Evolutionary conservation across 2,888 invertebrate species (phyloP), one percentile per base, ranked within the genome.

Genomic region (Malacosoma neustria): DNA sequence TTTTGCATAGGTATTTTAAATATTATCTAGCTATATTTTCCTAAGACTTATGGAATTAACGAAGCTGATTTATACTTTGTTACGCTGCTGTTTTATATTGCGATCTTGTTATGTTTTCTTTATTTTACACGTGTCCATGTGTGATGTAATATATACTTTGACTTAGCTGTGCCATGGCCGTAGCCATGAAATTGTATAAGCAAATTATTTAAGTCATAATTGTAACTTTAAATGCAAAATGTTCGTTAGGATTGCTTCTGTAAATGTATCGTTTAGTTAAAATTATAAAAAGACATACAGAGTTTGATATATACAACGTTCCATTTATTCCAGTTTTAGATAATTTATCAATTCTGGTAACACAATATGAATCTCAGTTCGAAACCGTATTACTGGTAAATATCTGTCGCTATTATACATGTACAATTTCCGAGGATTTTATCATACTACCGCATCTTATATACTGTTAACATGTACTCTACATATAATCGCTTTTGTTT

Each of bases 121-220:
- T 45, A 39, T 40, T 41, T 46, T 22, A 22, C 22, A 22, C 4
- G 33, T 49, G 42, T 46, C 45, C 45, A 46, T 45, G 14, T 48
- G 13, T 29, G 4, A 22, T n/a, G n/a, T 30, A 39, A 30, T 36
- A 14, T 43, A 34, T 29, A 34, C 30, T 35, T 33, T 32, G 38
- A 40, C 49, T 53, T 49, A 54, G 54, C 60, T 65, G 57, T n/a
- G n/a, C n/a, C n/a, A n/a, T n/a, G n/a, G n/a, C n/a, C n/a, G n/a
- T n/a, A n/a, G n/a, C 53, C 54, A 58, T 57, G 49, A 56, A 42
- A 48, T 47, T 35, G 38, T 60, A 51, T 38, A 40, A 54, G 48
- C 57, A 49, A 60, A 46, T 57, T 22, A 57, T 59, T 72, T 73
- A 73, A 74, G 74, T 73, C 74, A 72, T 57, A 61, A 32, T 58